phyloP scores from a whole-genome alignment of 2,888 invertebrate species.

The Oligia fasciuncula region DNA sequence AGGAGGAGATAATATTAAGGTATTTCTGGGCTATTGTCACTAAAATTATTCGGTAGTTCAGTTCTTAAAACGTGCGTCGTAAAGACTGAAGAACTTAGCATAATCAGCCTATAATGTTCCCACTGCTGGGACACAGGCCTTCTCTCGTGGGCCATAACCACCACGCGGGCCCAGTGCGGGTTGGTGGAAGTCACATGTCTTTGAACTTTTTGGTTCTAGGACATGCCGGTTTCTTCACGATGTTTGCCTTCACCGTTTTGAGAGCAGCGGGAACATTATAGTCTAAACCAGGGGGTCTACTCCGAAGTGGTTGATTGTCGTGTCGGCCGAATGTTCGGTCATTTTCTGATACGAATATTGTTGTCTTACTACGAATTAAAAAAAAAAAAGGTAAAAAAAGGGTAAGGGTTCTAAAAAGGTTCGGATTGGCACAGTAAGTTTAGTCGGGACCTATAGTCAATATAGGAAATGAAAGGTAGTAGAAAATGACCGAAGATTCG shows the following conservation, averaged over 20 bases:
- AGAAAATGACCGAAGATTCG: no score
- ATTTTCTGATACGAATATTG: no score
- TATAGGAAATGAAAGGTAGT: no score
- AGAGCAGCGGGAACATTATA: neutral
- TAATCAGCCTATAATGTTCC: neutral
- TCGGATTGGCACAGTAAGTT: no score
- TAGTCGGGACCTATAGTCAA: no score
- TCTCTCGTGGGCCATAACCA: neutral
- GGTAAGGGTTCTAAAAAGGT: no score
- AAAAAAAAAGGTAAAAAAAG: no score
- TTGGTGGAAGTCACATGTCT: neutral
- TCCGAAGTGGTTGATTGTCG: no score
- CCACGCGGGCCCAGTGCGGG: neutral
- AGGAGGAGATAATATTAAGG: slow-evolving; percentile 21
- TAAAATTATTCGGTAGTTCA: neutral
- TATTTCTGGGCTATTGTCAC: neutral
- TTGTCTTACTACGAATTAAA: no score
- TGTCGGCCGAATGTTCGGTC: no score
- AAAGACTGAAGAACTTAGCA: neutral
- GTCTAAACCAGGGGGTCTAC: no score
- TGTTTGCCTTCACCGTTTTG: neutral
- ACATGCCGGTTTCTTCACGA: neutral
- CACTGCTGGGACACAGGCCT: neutral
- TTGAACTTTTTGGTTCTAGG: neutral
- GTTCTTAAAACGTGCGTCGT: neutral